phyloP scores from a whole-genome alignment of 1,140 invertebrate genomes.

The Rhagoletis zephyria region DNA sequence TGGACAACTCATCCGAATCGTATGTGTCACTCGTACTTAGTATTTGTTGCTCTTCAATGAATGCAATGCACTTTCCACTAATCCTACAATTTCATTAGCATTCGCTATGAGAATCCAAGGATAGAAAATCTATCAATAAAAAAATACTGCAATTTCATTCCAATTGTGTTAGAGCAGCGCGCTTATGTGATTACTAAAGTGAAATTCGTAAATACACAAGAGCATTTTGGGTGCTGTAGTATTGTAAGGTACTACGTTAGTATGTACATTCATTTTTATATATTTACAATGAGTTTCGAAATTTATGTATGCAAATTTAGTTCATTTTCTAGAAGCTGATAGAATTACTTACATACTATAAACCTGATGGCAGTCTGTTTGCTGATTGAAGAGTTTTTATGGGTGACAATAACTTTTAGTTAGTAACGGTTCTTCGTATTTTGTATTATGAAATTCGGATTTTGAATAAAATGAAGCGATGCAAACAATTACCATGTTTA shows the following conservation, averaged over 20 bases:
- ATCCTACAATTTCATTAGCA: slow-evolving; percentile 44
- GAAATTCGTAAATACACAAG: neutral
- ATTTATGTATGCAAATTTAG: slow-evolving; percentile 2
- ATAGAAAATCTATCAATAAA: slow-evolving; percentile 32
- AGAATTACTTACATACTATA: neutral
- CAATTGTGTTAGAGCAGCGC: neutral
- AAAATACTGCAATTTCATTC: slow-evolving; percentile 19
- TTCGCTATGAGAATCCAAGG: slow-evolving; percentile 6
- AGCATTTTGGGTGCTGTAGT: neutral
- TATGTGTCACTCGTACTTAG: neutral
- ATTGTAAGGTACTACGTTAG: neutral
- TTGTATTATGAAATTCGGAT: neutral
- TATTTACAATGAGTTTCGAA: neutral
- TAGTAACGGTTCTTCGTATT: no score
- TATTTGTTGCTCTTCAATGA: slow-evolving; percentile 28
- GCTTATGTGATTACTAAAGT: slow-evolving; percentile 27
- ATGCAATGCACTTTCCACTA: slow-evolving; percentile 40
- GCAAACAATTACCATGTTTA: no score
- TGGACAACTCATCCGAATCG: slow-evolving; percentile 2
- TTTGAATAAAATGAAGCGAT: no score
- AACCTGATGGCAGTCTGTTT: neutral
- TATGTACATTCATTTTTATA: neutral
- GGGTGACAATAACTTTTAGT: neutral
- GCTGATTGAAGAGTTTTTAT: slow-evolving; percentile 3
- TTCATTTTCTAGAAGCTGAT: neutral